Base-by-base conservation (phyloP, 2,113 vertebrate species). In the Salvelinus fontinalis region DNA sequence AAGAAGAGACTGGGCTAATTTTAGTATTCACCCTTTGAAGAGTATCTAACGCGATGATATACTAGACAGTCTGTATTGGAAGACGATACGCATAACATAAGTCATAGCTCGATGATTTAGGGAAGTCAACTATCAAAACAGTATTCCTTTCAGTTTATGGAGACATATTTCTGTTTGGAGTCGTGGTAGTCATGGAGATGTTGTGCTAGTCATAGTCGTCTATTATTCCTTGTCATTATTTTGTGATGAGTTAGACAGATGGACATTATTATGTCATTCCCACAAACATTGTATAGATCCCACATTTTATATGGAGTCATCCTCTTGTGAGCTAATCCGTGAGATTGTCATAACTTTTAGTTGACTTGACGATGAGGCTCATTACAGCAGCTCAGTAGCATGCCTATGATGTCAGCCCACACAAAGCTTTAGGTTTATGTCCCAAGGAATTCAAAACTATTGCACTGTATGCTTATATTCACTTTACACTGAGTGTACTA, bases 291-390 rank as follows among this genome's bases (percentile, higher is more conserved):
- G 79, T 82, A 76, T 84, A 39, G 34, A 84, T 85, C 80, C 77
- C 80, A 87, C 81, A 83, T 88, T 84, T 81, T 83, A 77, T 29
- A 70, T 83, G 88, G 86, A 91, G 73, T 90, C 88, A 90, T 74
- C 76, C 80, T 85, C 75, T 57, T 78, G 7, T 39, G 39, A 39
- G 39, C 8, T 39, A 39, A 39, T 39, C 39, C 2, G 39, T 39
- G 73, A 26, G 70, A 62, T 66, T 76, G 51, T 78, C 67, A 48
- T 74, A 81, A 74, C 44, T 11, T 71, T 54, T 54, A 70, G 29
- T 26, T 60, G 22, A 67, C 72, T 78, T 78, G 26, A 71, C 31
- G 65, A 70, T 44, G 9, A 64, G 70, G 70, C 60, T 9, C 39
- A 39, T 39, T 39, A 5, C 27, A 70, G 66, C 60, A 81, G 54